phyloP scores from a whole-genome alignment of 2,888 invertebrate species.

The Meloe dianella region DNA sequence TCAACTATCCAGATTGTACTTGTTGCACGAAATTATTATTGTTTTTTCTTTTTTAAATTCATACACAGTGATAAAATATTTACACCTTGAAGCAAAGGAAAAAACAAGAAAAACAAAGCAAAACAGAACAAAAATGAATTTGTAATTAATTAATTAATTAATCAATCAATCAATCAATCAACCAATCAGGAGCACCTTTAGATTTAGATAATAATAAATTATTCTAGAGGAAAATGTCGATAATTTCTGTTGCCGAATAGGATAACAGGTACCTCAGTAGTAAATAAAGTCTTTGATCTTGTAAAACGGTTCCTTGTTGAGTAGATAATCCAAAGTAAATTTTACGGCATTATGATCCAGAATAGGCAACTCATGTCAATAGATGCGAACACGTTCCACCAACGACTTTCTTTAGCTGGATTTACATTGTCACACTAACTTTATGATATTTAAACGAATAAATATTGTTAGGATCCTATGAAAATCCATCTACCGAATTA shows the following conservation, averaged over 20 bases:
- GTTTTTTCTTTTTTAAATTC: constrained; percentile 18
- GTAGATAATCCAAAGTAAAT: constrained; percentile 48
- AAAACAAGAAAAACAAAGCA: too few species aligned
- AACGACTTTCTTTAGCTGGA: constrained; percentile 39
- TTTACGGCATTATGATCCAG: constrained; percentile 46
- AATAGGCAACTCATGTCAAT: constrained; percentile 42
- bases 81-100: too few species aligned
- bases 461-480: constrained; percentile 23
- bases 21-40: constrained; percentile 13
- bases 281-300: constrained; percentile 50
- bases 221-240: constrained; percentile 42
- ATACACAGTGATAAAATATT: background rate
- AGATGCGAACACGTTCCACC: constrained; percentile 42
- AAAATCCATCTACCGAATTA: background rate
- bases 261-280: constrained; percentile 47
- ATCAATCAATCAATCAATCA: too few species aligned
- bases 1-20: constrained; percentile 1
- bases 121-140: too few species aligned
- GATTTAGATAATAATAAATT: constrained; percentile 26
- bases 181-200: background rate
- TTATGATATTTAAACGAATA: constrained; percentile 38
- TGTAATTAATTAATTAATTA: too few species aligned
- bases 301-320: constrained; percentile 45
- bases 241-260: constrained; percentile 45
- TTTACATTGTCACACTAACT: constrained; percentile 41